Evolutionary conservation across 2,888 invertebrate genomes (phyloP).

Genomic region (Pterostichus madidus): DNA sequence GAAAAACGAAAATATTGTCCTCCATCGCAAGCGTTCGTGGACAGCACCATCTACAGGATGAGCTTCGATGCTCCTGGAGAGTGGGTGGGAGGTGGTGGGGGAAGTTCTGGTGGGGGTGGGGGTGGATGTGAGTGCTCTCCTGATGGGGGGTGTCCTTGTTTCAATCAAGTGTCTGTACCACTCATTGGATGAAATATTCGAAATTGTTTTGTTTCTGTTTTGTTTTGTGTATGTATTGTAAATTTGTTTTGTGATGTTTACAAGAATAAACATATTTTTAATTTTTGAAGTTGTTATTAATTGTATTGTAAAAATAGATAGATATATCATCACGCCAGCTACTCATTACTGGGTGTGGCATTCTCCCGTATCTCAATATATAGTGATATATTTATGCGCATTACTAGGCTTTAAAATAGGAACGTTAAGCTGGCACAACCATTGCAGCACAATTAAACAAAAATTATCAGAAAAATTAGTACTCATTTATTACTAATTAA

Average conservation of each 20-base stretch:
- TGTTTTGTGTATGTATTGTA: conserved; percentile 10
- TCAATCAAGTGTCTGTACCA: not conserved
- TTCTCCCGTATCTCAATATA: too few relatives aligned
- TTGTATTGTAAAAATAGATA: too few relatives aligned
- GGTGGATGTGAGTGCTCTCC: not conserved
- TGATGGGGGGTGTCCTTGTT: conserved; percentile 23
- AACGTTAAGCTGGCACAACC: too few relatives aligned
- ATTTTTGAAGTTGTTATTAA: not conserved
- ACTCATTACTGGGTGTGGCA: too few relatives aligned
- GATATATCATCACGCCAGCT: too few relatives aligned
- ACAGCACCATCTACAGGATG: conserved; percentile 80
- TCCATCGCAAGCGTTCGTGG: conserved; percentile 79
- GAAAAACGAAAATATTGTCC: conserved; percentile 76
- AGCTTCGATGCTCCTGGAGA: conserved; percentile 60
- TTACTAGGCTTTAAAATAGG: too few relatives aligned
- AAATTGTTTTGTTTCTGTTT: not conserved
- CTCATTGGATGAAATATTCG: not conserved
- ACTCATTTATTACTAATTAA: too few relatives aligned
- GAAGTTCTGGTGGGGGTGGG: not conserved
- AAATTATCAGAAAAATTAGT: too few relatives aligned
- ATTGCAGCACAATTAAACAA: too few relatives aligned
- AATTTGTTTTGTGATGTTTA: conserved; percentile 11
- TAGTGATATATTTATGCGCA: too few relatives aligned
- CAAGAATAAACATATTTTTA: not conserved
- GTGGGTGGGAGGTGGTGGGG: conserved; percentile 1